Evolutionary conservation across 2,113 vertebrate species (phyloP), one percentile per base, ranked within the genome.

Genomic region (Grantiella picta): DNA sequence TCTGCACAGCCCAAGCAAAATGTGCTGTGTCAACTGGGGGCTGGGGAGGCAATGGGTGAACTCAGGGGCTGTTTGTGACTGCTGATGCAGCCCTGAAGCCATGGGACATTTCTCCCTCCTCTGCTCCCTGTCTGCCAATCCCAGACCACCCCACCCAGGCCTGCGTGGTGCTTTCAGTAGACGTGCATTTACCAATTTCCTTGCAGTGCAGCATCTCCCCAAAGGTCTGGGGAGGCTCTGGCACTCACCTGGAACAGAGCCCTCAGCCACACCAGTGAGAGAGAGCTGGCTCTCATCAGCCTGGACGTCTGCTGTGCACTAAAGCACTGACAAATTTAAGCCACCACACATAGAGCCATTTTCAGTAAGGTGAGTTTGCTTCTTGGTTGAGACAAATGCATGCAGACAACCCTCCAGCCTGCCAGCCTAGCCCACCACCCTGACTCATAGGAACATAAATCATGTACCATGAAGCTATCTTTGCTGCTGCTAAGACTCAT

Each of bases 121-220:
- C 65, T 86, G 63, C 16, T 69, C 36, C 25, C 40, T 82, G 50
- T 36, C 44, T 54, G 35, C 38, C 59, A 70, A 79, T 59, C 18
- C 11, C 38, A 68, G n/a, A 14, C 47, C 23, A 59, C 3, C 10
- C 13, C 5, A 24, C 63, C 42, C 52, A 66, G 29, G 12, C 20
- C 38, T 70, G 18, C 0, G 0, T 24, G 13, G 11, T 42, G 7
- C 52, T 90, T 72, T 35, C 27, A 35, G 15, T 3, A 60, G 15
- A 40, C n/a, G 10, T 14, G 3, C 31, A 17, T 70, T 60, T 54
- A 31, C 13, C 11, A 15, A 31, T 56, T 63, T 56, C 27, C 28
- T 77, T 42, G 11, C 33, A 31, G 33, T 38, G 54, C 7, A 14
- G 29, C 59, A 10, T 29, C 27, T 47, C 36, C 68, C 44, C 52